Percentiles rank a stretch among this genome's conserved stretches.
Conservation (phyloP, 1,140 invertebrate genomes). For the Doryteuthis pealeii region DNA sequence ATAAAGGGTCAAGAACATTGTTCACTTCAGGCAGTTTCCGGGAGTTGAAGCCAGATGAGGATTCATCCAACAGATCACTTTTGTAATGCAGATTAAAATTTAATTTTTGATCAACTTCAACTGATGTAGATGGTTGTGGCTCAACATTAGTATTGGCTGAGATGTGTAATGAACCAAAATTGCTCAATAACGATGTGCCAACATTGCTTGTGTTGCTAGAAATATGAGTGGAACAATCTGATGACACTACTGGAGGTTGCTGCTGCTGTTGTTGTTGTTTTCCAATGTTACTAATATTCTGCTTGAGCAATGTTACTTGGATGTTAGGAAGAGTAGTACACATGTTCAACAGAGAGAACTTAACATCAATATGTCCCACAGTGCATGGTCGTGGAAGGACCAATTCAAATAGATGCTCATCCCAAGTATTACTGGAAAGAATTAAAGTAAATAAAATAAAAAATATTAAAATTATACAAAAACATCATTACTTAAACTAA, state of each 20-base stretch:
- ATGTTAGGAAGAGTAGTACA: constrained; percentile 67
- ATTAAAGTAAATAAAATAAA: constrained; percentile 19
- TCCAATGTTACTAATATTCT: constrained; percentile 65
- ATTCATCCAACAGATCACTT: not conserved
- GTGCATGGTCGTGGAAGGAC: constrained; percentile 74
- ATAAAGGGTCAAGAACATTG: constrained; percentile 74
- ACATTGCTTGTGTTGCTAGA: constrained; percentile 9
- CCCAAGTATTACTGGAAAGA: constrained; percentile 74
- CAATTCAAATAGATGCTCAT: constrained; percentile 88
- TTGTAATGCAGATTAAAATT: constrained; percentile 30
- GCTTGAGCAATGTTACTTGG: constrained; percentile 80
- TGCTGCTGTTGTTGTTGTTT: constrained; percentile 1
- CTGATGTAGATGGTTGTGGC: not conserved
- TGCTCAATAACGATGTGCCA: not conserved
- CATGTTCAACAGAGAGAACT: constrained; percentile 77
- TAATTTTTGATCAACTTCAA: constrained; percentile 35
- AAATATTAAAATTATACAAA: not conserved
- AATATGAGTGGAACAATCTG: constrained; percentile 13
- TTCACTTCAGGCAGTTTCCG: constrained; percentile 59
- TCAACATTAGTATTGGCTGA: not conserved
- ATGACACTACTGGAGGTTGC: not conserved
- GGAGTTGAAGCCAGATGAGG: not conserved
- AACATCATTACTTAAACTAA: no score
- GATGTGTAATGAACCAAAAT: not conserved
- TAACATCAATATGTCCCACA: constrained; percentile 84